These are phyloP conservation scores for Planiliza haematocheilus DNA, from an alignment of 2,113 vertebrate genomes.

Conservation along the genomic window DNA sequence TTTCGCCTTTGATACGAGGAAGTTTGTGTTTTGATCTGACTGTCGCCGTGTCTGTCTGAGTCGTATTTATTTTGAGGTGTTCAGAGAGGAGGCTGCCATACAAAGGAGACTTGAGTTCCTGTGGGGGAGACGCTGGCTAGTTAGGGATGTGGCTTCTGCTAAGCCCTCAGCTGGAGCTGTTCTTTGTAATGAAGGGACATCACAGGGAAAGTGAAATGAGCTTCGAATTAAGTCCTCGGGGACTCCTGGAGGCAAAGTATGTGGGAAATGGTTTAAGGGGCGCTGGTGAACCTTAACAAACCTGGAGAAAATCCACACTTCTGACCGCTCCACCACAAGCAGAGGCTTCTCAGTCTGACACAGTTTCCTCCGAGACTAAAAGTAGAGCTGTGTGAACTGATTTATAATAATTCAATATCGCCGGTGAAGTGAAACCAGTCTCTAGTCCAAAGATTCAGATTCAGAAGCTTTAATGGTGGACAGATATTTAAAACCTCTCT, in stretches of 20 bases:
- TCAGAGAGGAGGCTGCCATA: slow-evolving; percentile 58
- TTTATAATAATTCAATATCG: background rate
- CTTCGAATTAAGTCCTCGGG: slow-evolving; percentile 11
- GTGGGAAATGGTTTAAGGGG: slow-evolving; percentile 11
- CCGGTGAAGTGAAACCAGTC: background rate
- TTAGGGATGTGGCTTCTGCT: background rate
- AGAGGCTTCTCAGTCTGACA: background rate
- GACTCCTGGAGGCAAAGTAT: background rate
- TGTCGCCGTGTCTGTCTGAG: slow-evolving; percentile 30
- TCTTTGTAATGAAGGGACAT: slow-evolving; percentile 9
- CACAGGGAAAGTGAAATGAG: background rate
- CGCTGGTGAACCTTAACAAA: slow-evolving; percentile 10
- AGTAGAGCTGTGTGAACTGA: background rate
- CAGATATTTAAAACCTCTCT: too few relatives aligned
- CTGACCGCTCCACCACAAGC: background rate
- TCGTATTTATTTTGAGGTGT: slow-evolving; percentile 41
- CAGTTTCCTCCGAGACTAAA: background rate
- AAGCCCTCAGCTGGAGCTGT: slow-evolving; percentile 1
- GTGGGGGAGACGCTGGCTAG: slow-evolving; percentile 44
- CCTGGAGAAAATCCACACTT: background rate
- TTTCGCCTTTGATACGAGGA: slow-evolving; percentile 43
- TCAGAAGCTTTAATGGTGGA: too few relatives aligned
- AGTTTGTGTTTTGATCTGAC: slow-evolving; percentile 41
- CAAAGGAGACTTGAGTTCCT: slow-evolving; percentile 46
- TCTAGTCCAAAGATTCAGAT: background rate